Evolutionary conservation across 2,888 invertebrate genomes (phyloP), one percentile per base, ranked within the genome.

Genomic region (Limnephilus auricula): DNA sequence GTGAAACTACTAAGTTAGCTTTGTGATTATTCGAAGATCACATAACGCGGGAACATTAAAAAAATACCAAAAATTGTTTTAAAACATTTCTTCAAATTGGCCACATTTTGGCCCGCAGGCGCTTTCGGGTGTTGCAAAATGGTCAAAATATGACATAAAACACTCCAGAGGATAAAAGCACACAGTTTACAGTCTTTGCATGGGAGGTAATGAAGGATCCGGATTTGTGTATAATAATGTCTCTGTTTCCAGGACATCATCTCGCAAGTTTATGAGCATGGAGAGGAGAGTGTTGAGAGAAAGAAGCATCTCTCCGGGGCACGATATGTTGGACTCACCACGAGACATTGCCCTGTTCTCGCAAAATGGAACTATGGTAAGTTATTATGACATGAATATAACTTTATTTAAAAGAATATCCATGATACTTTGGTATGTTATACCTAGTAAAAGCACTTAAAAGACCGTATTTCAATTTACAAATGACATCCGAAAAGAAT

Each of bases 211-310:
- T 45, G 15, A 15, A 45, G 45, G 45, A 18, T 65, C 1, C 25
- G 5, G 18, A 65, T 9, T 6, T 65, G 65, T 65, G 25, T 25
- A 65, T 50, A 18, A 65, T 65, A 65, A 65, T 65, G 25, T 65
- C 5, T 65, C 25, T 6, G 9, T 65, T 65, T 86, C 65, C 93
- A 96, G 96, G 94, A 95, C 95, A 94, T 96, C 96, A 94, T 96
- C 96, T 94, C 95, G 94, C 93, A 96, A 96, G 94, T 95, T 95
- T 94, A 96, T 96, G 96, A 95, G 95, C 94, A 95, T 93, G 88
- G 93, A 93, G 90, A 95, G 96, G 95, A 95, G 95, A 95, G 95
- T 95, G 94, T 94, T 95, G 95, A 95, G 96, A 93, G 96, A 96
- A 94, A 95, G 96, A 95, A 96, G 95, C 78, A 85, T 92, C 79